These are phyloP conservation scores for Chloroceryle amazona DNA, from an alignment of 2,797 vertebrate species.

Conservation along the genomic window DNA sequence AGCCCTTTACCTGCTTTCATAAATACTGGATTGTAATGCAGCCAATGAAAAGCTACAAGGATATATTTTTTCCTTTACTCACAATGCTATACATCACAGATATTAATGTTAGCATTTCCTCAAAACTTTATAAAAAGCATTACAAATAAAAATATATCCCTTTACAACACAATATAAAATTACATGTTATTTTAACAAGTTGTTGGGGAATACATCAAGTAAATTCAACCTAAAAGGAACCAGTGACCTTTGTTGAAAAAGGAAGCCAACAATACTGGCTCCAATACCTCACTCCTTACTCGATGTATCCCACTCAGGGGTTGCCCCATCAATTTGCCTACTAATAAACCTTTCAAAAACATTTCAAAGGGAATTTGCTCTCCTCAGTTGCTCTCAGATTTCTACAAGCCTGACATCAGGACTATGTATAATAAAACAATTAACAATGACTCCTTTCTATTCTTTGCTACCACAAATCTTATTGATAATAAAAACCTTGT, in stretches of 20 bases:
- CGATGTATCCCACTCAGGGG: background rate
- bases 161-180: background rate
- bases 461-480: background rate
- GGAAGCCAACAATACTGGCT: background rate
- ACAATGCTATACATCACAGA: background rate
- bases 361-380: conserved; percentile 36
- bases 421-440: background rate
- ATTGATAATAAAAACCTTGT: background rate
- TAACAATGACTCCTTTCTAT: background rate
- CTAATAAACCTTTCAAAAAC: conserved; percentile 42
- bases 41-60: background rate
- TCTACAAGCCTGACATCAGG: background rate
- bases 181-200: background rate
- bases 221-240: background rate
- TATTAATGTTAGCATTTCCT: background rate
- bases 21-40: background rate
- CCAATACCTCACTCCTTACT: background rate
- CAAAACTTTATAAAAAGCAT: background rate
- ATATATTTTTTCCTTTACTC: background rate
- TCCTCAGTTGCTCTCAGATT: background rate
- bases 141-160: background rate
- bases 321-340: conserved; percentile 11
- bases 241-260: background rate
- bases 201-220: background rate
- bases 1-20: background rate